Base-by-base conservation (phyloP, 2,797 vertebrate species). In the Tolypeutes matacus region DNA sequence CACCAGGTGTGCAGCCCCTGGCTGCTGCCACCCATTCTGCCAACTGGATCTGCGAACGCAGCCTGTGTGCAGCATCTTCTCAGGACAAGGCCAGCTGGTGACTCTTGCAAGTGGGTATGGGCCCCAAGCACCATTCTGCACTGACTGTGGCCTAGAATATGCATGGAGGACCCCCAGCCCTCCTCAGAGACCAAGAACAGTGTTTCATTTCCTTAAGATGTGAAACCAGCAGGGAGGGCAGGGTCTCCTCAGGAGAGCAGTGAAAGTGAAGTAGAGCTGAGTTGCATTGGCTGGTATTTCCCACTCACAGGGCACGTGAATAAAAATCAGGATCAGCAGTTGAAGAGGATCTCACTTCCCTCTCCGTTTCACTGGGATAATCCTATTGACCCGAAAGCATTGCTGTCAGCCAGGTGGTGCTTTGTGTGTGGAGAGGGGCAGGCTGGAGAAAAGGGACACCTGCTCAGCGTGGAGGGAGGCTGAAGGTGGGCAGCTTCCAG, bases 221-320 rank as follows among this genome's bases (percentile, higher is more conserved):
- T 27, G 29, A 56, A 39, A 20, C 11, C 53, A 39, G 29, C 46
- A 49, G 62, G 13, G 18, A 34, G 29, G n/a, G 29, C 3, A 7
- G 1, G 36, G 81, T 25, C 3, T 15, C 78, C 1, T 21, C 0
- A 31, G 29, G 56, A 58, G 20, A 64, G 42, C 53, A 60, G 85
- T 4, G 51, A 58, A 20, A 12, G 39, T 39, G 65, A 78, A 36
- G 39, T 1, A 0, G 83, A 51, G 13, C 67, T 0, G 18, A 42
- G 27, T 8, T 21, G 23, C 76, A 0, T 27, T 11, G 8, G 36
- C 84, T 0, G 0, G 56, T 34, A 7, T 46, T 58, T 67, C 82
- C 2, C 0, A 42, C 20, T 11, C 5, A 3, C 3, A 5, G 25
- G 73, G 4, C 73, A 7, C 3, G 6, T 5, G 17, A 29, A 64